These are phyloP conservation scores for Andrena trimmerana DNA, from an alignment of 2,888 invertebrate species.

Conservation along the genomic window DNA sequence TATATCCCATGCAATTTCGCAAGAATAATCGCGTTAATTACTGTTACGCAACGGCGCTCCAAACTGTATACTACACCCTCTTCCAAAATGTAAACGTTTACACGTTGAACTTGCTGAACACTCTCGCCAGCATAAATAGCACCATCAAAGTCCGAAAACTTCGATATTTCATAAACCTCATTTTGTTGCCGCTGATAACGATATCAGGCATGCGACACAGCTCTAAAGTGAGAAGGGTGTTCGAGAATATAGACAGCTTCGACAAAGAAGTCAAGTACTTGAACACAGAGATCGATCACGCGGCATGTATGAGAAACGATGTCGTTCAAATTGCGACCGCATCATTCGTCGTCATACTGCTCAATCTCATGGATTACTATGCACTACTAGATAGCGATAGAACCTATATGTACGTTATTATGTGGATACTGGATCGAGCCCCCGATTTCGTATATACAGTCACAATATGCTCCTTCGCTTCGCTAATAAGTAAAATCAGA, in stretches of 20 bases:
- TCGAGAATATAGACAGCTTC: conserved; percentile 29
- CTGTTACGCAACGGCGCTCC: conserved; percentile 12
- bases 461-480: conserved; percentile 40
- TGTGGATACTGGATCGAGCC: conserved; percentile 46
- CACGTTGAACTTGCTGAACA: not conserved
- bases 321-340: conserved; percentile 22
- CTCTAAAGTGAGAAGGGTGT: conserved; percentile 8
- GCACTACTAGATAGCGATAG: conserved; percentile 21
- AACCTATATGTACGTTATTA: conserved; percentile 28
- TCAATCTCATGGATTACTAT: conserved; percentile 54
- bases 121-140: not conserved
- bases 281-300: conserved; percentile 42
- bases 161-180: conserved; percentile 24
- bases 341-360: conserved; percentile 19
- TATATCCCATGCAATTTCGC: conserved; percentile 45
- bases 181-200: conserved; percentile 30
- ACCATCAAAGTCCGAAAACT: conserved; percentile 2
- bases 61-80: conserved; percentile 10
- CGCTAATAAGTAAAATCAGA: conserved; percentile 36
- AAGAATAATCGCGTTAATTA: not conserved
- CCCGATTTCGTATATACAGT: conserved; percentile 49
- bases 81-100: not conserved
- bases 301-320: conserved; percentile 49
- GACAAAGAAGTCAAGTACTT: conserved; percentile 41
- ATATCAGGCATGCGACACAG: conserved; percentile 28